These are phyloP conservation scores for Hydra vulgaris DNA, from an alignment of 30 jellyfish, hydroid and myxozoan genomes.

Conservation along the genomic window DNA sequence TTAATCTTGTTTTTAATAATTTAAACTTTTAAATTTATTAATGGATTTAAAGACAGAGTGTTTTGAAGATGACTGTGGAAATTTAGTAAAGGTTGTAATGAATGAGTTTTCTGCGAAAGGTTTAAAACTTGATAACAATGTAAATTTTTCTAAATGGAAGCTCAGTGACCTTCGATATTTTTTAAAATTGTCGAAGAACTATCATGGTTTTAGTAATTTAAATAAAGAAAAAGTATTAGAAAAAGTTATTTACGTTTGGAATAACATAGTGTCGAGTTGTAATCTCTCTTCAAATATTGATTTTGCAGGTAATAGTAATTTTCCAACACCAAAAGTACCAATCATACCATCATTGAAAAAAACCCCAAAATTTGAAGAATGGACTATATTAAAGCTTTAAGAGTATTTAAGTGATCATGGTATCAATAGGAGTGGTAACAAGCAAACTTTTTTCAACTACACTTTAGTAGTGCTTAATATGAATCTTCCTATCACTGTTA, in stretches of 20 bases:
- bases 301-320: background rate
- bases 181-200: background rate
- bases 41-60: background rate
- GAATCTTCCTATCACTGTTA: background rate
- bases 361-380: background rate
- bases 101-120: background rate
- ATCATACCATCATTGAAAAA: background rate
- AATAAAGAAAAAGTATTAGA: background rate
- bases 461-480: background rate
- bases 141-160: background rate
- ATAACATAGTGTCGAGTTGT: background rate
- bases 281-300: background rate
- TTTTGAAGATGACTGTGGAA: background rate
- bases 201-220: background rate
- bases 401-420: background rate
- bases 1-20: background rate
- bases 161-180: background rate
- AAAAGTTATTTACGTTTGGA: background rate
- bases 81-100: background rate
- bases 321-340: constrained; percentile 1
- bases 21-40: background rate
- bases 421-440: background rate
- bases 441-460: constrained; percentile 4
- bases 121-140: background rate
- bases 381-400: constrained; percentile 14